Evolutionary conservation across 2,888 invertebrate species (phyloP).

Genomic region (Ormyrus rosae): DNA sequence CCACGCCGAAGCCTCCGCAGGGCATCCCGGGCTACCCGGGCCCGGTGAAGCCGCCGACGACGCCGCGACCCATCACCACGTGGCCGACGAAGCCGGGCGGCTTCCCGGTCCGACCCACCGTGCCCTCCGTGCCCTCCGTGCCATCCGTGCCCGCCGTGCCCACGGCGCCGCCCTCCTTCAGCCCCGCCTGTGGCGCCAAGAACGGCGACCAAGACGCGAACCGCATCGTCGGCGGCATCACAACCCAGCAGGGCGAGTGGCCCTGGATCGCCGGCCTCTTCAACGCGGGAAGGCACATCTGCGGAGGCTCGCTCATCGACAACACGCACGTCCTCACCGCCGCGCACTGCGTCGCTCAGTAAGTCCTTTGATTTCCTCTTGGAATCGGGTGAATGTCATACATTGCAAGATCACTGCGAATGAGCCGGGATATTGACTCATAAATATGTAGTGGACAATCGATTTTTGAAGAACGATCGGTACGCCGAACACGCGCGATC

Average conservation of each 20-base stretch:
- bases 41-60: slow-evolving; percentile 48
- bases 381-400: no score
- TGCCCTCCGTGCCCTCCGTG: slow-evolving; percentile 54
- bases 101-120: slow-evolving; percentile 58
- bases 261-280: slow-evolving; percentile 91
- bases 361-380: slow-evolving; percentile 71
- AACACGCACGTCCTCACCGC: slow-evolving; percentile 87
- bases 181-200: slow-evolving; percentile 82
- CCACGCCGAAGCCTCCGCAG: slow-evolving; percentile 69
- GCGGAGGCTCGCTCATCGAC: slow-evolving; percentile 91
- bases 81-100: slow-evolving; percentile 72
- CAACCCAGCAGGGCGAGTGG: slow-evolving; percentile 89
- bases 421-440: no score
- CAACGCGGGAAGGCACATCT: slow-evolving; percentile 90
- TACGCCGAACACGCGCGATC: no score
- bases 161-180: slow-evolving; percentile 47
- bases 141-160: slow-evolving; percentile 53
- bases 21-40: not conserved
- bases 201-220: slow-evolving; percentile 84
- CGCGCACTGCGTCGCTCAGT: slow-evolving; percentile 94
- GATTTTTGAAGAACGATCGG: no score
- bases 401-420: no score
- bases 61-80: slow-evolving; percentile 70
- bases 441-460: no score
- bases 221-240: slow-evolving; percentile 90